Conservation (phyloP, 2,113 vertebrate species). For the Nematolebias whitei region DNA sequence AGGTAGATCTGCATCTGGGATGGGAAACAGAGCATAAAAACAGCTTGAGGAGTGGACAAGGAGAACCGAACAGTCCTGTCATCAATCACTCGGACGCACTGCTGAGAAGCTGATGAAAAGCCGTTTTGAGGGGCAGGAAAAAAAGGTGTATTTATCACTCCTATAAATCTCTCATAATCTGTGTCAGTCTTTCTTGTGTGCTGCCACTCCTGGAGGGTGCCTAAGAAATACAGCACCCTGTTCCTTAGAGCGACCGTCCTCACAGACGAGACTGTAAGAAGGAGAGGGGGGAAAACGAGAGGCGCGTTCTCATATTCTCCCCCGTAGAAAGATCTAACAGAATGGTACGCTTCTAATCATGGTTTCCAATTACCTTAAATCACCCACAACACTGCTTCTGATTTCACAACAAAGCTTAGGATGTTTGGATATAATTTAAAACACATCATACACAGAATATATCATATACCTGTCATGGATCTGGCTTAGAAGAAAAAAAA, state of each 20-base stretch:
- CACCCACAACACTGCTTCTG: conserved; percentile 51
- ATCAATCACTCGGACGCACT: conserved; percentile 68
- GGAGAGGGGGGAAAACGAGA: conserved; percentile 21
- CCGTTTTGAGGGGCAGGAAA: conserved; percentile 72
- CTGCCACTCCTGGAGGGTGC: conserved; percentile 64
- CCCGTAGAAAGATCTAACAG: conserved; percentile 58
- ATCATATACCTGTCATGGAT: conserved; percentile 40
- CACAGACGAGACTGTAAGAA: conserved; percentile 26
- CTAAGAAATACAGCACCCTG: conserved; percentile 59
- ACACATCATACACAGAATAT: conserved; percentile 23
- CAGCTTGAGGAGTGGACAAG: conserved; percentile 70
- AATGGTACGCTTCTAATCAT: conserved; percentile 65
- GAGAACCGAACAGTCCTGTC: conserved; percentile 42
- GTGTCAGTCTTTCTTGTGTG: conserved; percentile 72
- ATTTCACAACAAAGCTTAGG: conserved; percentile 39
- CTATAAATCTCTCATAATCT: conserved; percentile 76
- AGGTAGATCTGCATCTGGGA: conserved; percentile 99
- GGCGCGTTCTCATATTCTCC: conserved; percentile 5
- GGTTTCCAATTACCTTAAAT: conserved; percentile 58
- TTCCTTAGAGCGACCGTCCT: conserved; percentile 59
- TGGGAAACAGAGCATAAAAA: conserved; percentile 68
- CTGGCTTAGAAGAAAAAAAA: not conserved
- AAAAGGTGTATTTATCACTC: conserved; percentile 73
- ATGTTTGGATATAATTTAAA: conserved; percentile 23
- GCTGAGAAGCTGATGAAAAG: conserved; percentile 74